Conservation (phyloP, 2,888 invertebrate species). For the Cerceris ruficornis region DNA sequence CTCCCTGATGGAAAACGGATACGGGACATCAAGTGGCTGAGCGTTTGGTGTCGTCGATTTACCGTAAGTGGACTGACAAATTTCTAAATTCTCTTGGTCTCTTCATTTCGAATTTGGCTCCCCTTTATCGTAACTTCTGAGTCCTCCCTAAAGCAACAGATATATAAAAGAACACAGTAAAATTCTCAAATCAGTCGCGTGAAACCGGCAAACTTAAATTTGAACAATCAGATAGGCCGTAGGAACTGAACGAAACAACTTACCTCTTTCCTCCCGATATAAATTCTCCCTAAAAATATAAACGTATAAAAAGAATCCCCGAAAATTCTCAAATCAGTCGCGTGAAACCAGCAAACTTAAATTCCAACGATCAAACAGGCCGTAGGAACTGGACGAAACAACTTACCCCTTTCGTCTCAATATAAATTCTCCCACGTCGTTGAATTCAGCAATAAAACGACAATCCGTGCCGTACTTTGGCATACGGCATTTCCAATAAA, state of each 20-base stretch:
- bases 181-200: too few species aligned
- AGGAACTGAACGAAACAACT: neutral
- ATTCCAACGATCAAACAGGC: too few species aligned
- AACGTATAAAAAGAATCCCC: too few species aligned
- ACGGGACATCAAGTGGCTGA: constrained; percentile 94
- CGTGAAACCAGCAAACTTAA: too few species aligned
- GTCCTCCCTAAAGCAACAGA: neutral
- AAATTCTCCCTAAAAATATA: constrained; percentile 15
- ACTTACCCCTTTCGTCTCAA: neutral
- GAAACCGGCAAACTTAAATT: too few species aligned
- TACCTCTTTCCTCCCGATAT: neutral
- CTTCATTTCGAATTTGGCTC: too few species aligned
- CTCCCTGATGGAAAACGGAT: constrained; percentile 93
- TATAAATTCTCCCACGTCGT: constrained; percentile 25
- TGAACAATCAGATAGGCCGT: too few species aligned
- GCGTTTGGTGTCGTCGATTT: constrained; percentile 95
- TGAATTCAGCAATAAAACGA: constrained; percentile 30
- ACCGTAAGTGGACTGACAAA: constrained; percentile 86
- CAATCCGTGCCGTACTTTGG: constrained; percentile 39
- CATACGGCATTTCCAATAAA: constrained; percentile 41
- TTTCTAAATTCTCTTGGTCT: constrained; percentile 5
- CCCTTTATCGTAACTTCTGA: neutral
- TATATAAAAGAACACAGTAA: too few species aligned
- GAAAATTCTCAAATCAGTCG: too few species aligned
- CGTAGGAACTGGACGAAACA: too few species aligned